These are phyloP conservation scores for Bombus confusus DNA, from an alignment of 1,140 invertebrate species.

Conservation along the genomic window DNA sequence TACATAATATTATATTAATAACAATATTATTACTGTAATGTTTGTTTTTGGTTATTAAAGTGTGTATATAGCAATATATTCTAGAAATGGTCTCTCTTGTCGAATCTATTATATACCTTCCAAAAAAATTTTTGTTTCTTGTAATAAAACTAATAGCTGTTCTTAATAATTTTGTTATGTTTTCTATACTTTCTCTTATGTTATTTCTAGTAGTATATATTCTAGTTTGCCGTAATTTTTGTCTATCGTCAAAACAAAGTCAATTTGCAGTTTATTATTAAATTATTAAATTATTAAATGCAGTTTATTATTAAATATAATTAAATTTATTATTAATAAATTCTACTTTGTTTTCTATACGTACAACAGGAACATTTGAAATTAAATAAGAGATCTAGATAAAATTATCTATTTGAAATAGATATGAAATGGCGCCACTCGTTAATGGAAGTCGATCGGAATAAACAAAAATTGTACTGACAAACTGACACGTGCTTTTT, in stretches of 20 bases:
- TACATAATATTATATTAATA: conserved; percentile 80
- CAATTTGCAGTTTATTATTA: background rate
- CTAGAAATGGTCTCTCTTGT: conserved; percentile 61
- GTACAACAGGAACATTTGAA: background rate
- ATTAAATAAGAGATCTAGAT: background rate
- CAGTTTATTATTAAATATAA: background rate
- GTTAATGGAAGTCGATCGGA: background rate
- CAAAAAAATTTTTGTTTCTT: background rate
- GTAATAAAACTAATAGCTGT: background rate
- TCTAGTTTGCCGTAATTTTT: no score
- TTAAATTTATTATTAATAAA: no score
- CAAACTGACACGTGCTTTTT: conserved; percentile 15
- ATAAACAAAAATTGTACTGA: background rate
- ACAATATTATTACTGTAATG: conserved; percentile 82
- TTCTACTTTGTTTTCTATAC: background rate
- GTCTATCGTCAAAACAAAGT: background rate
- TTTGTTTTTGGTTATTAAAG: conserved; percentile 83
- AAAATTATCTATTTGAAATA: background rate
- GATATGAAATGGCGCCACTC: background rate
- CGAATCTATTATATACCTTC: conserved; percentile 24
- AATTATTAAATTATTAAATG: no score
- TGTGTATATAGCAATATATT: conserved; percentile 82
- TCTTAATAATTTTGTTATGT: background rate
- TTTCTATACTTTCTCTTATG: background rate
- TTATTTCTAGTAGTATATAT: background rate